Evolutionary conservation across 2,113 vertebrate genomes (phyloP).

Genomic region (Trichomycterus rosablanca): DNA sequence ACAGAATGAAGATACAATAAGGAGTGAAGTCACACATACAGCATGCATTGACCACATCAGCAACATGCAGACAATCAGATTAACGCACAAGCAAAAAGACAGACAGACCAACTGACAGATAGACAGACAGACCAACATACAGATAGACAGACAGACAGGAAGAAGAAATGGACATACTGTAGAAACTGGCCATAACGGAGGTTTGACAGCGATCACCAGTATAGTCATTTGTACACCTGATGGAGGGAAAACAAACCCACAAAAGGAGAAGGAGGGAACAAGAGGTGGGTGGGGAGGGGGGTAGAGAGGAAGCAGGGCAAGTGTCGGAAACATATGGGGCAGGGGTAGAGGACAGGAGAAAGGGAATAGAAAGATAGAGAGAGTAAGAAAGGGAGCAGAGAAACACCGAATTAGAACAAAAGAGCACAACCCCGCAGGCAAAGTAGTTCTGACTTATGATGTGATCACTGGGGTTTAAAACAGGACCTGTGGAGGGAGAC

Average conservation of each 20-base stretch:
- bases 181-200: conserved; percentile 99
- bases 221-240: conserved; percentile 99
- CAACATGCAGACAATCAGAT: conserved; percentile 58
- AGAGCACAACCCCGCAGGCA: conserved; percentile 57
- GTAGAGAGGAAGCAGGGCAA: conserved; percentile 42
- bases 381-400: conserved; percentile 70
- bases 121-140: conserved; percentile 53
- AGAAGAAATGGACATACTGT: conserved; percentile 95
- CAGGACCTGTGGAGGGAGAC: conserved; percentile 8
- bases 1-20: conserved; percentile 31
- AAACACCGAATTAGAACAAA: conserved; percentile 67
- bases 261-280: conserved; percentile 46
- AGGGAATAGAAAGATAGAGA: conserved; percentile 34
- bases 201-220: conserved; percentile 98
- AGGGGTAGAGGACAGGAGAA: conserved; percentile 33
- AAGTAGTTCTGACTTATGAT: conserved; percentile 47
- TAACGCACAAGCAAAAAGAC: conserved; percentile 4
- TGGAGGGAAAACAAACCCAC: conserved; percentile 73
- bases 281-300: conserved; percentile 46
- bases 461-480: conserved; percentile 52
- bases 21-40: conserved; percentile 24
- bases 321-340: conserved; percentile 37
- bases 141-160: conserved; percentile 62
- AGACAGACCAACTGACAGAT: no score
- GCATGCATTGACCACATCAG: conserved; percentile 41